These are phyloP conservation scores for Aporophyla lueneburgensis DNA, from an alignment of 2,888 invertebrate genomes.

Conservation along the genomic window DNA sequence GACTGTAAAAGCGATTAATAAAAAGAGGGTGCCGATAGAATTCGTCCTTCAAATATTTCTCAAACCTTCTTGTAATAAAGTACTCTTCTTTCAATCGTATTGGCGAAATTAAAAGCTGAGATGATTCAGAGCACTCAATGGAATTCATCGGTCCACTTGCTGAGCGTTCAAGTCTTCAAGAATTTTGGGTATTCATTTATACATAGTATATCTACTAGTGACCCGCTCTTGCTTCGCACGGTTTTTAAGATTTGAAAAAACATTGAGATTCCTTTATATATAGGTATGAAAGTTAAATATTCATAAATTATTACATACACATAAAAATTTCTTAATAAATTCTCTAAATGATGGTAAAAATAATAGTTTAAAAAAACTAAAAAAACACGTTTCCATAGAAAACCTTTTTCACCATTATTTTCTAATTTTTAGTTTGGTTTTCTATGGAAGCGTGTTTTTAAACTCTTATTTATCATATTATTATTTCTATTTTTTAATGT, in stretches of 20 bases:
- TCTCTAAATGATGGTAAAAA: background rate
- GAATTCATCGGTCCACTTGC: conserved; percentile 18
- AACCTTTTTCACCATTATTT: no score
- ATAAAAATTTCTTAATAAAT: background rate
- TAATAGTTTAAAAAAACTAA: no score
- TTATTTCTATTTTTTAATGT: no score
- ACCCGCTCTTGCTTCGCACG: background rate
- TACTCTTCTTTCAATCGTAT: conserved; percentile 32
- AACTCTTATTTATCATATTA: no score
- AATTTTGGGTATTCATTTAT: conserved; percentile 10
- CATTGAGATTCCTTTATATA: background rate
- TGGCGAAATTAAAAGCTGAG: conserved; percentile 35
- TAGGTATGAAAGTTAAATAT: background rate
- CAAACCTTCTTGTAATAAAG: conserved; percentile 32
- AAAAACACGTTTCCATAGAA: no score
- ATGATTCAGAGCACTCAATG: conserved; percentile 4
- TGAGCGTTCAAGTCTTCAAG: conserved; percentile 10
- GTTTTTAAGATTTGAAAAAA: background rate
- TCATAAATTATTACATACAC: background rate
- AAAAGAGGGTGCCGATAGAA: conserved; percentile 41
- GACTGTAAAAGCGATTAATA: conserved; percentile 38
- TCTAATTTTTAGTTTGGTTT: no score
- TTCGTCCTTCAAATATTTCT: conserved; percentile 42
- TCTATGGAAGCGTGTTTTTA: no score
- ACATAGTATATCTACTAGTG: background rate